Evolutionary conservation across 2,888 invertebrate genomes (phyloP), one percentile per base, ranked within the genome.

Genomic region (Drosophila diplacantha): DNA sequence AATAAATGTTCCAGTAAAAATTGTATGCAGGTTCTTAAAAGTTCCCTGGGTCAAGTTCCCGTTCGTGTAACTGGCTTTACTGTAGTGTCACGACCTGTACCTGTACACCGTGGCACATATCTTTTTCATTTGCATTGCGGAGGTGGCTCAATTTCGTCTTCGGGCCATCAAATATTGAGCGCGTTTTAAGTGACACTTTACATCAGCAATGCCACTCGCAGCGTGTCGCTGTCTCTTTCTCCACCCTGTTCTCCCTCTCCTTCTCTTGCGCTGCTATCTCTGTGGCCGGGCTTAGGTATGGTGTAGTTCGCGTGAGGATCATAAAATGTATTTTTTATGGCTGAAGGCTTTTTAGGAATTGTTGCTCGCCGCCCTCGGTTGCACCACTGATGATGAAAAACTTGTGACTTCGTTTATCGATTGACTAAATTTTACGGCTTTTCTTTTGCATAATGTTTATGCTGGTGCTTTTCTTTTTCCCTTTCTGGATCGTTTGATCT

Each of bases 111-210:
- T 11, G 1, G 12, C 22, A 26, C 32, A 50, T 62, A 24, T n/a
- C 12, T 31, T 32, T 41, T 47, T 51, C 52, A 35, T 50, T 75
- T 76, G 74, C 71, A 74, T 72, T 65, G 75, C 52, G 75, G 72
- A 78, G 81, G 71, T 76, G 81, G 74, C 81, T 78, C 79, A 81
- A 71, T 78, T 78, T 65, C 61, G 69, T 68, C 62, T 55, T 62
- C 24, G 43, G 49, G 76, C 73, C 37, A 69, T 69, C 79, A 76
- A 79, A 79, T 75, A 77, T 77, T 77, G 71, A 74, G 65, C 73
- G 71, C 57, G 62, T 70, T 61, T 79, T 68, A 73, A 74, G 76
- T 73, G 76, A 81, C 79, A 78, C 59, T 81, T 81, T 74, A 74
- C 79, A 78, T 69, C 76, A 67, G 47, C 64, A 68, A 60, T 70